phyloP scores from a whole-genome alignment of 2,797 vertebrate genomes.

The Typhlichthys eigenmanni region DNA sequence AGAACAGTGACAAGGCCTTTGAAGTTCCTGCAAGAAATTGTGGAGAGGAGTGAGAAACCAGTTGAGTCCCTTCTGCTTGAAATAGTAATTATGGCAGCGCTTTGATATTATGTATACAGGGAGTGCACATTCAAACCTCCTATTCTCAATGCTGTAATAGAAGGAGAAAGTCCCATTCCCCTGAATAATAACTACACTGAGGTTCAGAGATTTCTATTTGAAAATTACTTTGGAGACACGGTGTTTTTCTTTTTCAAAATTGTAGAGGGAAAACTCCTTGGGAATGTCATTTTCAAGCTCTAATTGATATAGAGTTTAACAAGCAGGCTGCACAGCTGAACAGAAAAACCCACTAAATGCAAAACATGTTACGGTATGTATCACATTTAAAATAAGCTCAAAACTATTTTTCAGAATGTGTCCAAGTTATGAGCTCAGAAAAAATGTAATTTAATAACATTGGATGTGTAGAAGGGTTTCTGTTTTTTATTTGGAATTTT shows the following conservation, averaged over 20 bases:
- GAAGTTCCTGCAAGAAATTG: conserved; percentile 62
- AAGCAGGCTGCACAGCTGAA: conserved; percentile 38
- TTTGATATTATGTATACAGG: conserved; percentile 72
- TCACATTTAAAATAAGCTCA: conserved; percentile 20
- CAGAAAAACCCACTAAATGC: conserved; percentile 23
- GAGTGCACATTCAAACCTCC: conserved; percentile 45
- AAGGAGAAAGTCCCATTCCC: conserved; percentile 31
- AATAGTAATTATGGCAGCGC: conserved; percentile 75
- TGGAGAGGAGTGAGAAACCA: conserved; percentile 56
- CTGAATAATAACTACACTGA: conserved; percentile 55
- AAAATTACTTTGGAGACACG: conserved; percentile 42
- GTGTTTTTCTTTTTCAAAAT: conserved; percentile 21
- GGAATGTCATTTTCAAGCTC: conserved; percentile 26
- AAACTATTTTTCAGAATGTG: conserved; percentile 29
- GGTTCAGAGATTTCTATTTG: conserved; percentile 47
- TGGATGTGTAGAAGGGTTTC: conserved; percentile 16
- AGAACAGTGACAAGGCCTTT: conserved; percentile 61
- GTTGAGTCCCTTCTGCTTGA: conserved; percentile 72
- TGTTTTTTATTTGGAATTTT: conserved; percentile 1
- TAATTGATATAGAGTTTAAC: conserved; percentile 57
- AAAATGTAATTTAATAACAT: conserved; percentile 19
- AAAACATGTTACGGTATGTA: conserved; percentile 18
- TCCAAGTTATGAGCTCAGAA: conserved; percentile 32
- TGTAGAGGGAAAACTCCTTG: conserved; percentile 27
- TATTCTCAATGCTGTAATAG: conserved; percentile 50